A percentile compares a stretch with the other conserved stretches of the same genome.
phyloP scores from a whole-genome alignment of 2,888 invertebrate genomes.

The Lasioglossum oenotherae region DNA sequence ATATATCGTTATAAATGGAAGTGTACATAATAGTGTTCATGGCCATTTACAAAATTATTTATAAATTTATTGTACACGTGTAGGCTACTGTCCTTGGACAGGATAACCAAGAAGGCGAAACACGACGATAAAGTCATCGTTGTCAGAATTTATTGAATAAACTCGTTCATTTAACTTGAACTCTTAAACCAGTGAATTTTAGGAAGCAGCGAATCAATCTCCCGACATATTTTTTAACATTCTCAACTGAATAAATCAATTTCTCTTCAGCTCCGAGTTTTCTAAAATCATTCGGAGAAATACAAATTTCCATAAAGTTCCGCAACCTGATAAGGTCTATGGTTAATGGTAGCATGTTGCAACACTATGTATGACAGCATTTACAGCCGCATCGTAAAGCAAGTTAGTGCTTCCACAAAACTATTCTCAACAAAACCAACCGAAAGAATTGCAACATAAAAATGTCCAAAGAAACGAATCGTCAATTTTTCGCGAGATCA shows the following conservation, averaged over 20 bases:
- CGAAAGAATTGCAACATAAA: not conserved
- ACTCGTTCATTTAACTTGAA: not conserved
- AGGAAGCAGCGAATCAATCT: not conserved
- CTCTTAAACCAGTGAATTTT: not conserved
- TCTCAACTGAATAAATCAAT: not conserved
- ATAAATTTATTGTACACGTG: no score
- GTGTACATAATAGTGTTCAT: no score
- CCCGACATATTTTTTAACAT: not conserved
- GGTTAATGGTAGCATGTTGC: not conserved
- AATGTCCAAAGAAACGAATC: no score
- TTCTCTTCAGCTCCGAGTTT: not conserved
- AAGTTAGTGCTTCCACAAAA: not conserved
- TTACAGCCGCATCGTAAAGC: not conserved
- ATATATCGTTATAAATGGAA: not conserved
- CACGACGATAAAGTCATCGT: not conserved
- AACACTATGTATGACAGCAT: not conserved
- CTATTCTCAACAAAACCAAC: not conserved
- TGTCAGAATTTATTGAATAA: not conserved
- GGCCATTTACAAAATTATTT: no score
- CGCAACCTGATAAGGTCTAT: not conserved
- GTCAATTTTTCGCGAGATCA: not conserved
- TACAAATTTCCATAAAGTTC: not conserved
- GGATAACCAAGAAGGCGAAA: not conserved
- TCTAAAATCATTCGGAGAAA: not conserved
- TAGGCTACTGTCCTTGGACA: no score